Percentiles rank a stretch among this genome's conserved stretches.
Evolutionary conservation across 1,140 invertebrate genomes (phyloP).

Genomic region (Drosophila bipectinata): DNA sequence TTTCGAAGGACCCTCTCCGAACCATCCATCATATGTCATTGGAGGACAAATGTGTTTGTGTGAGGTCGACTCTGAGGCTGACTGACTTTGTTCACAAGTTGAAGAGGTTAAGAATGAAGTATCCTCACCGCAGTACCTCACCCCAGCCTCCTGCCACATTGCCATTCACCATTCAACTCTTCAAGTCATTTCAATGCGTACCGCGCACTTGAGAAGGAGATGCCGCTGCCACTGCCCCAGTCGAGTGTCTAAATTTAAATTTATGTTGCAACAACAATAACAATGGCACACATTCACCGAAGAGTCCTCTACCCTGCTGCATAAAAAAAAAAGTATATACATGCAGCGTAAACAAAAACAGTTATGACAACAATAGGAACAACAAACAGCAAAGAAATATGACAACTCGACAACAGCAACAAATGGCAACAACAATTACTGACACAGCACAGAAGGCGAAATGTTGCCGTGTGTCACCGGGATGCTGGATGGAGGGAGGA

Average conservation of each 20-base stretch:
- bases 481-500: background rate
- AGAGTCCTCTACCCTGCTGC: background rate
- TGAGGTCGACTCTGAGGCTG: slow-evolving; percentile 9
- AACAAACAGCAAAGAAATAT: slow-evolving; percentile 64
- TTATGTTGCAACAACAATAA: slow-evolving; percentile 63
- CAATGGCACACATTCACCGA: slow-evolving; percentile 34
- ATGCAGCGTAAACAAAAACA: slow-evolving; percentile 69
- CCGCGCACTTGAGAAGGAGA: slow-evolving; percentile 32
- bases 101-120: slow-evolving; percentile 52
- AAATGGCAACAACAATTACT: slow-evolving; percentile 43
- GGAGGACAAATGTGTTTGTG: slow-evolving; percentile 43
- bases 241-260: slow-evolving; percentile 66
- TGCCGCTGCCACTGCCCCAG: slow-evolving; percentile 21
- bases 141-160: background rate
- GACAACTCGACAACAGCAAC: slow-evolving; percentile 52
- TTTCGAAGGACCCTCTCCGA: slow-evolving; percentile 19
- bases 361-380: slow-evolving; percentile 72
- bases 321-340: slow-evolving; percentile 22
- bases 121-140: background rate
- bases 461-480: slow-evolving; percentile 46
- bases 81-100: slow-evolving; percentile 44
- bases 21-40: slow-evolving; percentile 46
- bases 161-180: slow-evolving; percentile 27
- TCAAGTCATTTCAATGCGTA: slow-evolving; percentile 46
- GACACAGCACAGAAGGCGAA: slow-evolving; percentile 54